Evolutionary conservation across 2,113 vertebrate genomes (phyloP), one percentile per base, ranked within the genome.

Genomic region (Podilymbus podiceps): DNA sequence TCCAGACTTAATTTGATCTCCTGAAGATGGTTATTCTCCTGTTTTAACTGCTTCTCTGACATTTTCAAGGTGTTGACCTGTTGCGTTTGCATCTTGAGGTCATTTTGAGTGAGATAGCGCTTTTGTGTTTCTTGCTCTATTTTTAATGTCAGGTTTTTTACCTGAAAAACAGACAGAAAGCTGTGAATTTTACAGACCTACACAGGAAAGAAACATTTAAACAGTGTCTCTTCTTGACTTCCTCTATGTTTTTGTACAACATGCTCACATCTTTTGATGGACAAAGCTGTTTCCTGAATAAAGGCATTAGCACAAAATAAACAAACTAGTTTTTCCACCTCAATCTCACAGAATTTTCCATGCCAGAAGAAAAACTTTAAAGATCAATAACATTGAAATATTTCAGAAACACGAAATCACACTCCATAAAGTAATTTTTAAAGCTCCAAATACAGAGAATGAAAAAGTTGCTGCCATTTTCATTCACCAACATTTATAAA

Each of bases 61-160:
- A 99, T 99, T 95, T 97, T 98, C 96, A 99, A 95, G 25, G 98
- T 95, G 85, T 98, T 99, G 81, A 99, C 98, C 97, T 99, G 99
- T 96, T 99, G 99, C 4, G 98, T 99, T 97, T 99, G 99, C 94
- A 98, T 98, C 98, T 99, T 99, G 93, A 99, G 97, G 97, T 99
- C 99, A 63, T 99, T 99, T 95, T 99, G 99, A 42, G 99, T 99
- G 95, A 99, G 98, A 97, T 92, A 99, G 38, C 99, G 99, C 93
- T 99, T 99, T 96, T 99, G 99, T 52, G 98, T 98, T 98, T 99
- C 99, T 97, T 99, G 99, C 89, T 99, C 99, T 67, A 99, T 99
- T 98, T 99, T 99, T 97, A 99, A 97, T 7, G 98, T 98, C 91
- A 99, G 96, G 95, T 99, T 99, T 98, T 99, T 99, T 52, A 99